phyloP scores from a whole-genome alignment of 23 tunicate genomes.

The Phallusia fumigata region DNA sequence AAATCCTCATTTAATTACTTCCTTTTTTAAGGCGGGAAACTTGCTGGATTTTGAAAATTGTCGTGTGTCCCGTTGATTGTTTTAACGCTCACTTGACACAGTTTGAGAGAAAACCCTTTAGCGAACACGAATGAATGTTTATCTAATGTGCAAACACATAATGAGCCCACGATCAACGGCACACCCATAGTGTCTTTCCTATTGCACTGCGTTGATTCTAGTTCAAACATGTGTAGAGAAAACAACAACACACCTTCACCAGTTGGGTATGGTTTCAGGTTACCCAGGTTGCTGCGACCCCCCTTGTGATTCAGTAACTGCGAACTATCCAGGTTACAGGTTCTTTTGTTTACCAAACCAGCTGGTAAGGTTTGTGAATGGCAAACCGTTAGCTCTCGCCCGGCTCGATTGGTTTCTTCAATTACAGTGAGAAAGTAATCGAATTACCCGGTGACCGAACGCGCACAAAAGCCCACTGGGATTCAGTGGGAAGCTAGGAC shows the following conservation, averaged over 20 bases:
- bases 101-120: not conserved
- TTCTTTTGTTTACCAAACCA: not conserved
- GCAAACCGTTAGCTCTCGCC: not conserved
- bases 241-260: too few relatives aligned
- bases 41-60: not conserved
- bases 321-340: not conserved
- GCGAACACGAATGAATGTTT: too few relatives aligned
- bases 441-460: not conserved
- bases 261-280: too few relatives aligned
- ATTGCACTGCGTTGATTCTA: too few relatives aligned
- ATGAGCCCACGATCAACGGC: too few relatives aligned
- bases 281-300: too few relatives aligned
- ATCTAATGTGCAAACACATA: too few relatives aligned
- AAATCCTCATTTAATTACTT: not conserved
- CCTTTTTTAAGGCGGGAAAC: not conserved
- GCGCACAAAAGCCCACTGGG: slow-evolving; percentile 2
- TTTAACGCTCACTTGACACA: not conserved
- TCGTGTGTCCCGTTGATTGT: not conserved
- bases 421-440: slow-evolving; percentile 12
- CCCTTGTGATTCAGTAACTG: not conserved
- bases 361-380: slow-evolving; percentile 11
- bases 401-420: not conserved
- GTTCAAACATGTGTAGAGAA: too few relatives aligned
- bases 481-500: not conserved
- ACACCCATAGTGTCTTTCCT: too few relatives aligned